Evolutionary conservation across 2,113 vertebrate genomes (phyloP).

Genomic region (Cyanistes caeruleus): DNA sequence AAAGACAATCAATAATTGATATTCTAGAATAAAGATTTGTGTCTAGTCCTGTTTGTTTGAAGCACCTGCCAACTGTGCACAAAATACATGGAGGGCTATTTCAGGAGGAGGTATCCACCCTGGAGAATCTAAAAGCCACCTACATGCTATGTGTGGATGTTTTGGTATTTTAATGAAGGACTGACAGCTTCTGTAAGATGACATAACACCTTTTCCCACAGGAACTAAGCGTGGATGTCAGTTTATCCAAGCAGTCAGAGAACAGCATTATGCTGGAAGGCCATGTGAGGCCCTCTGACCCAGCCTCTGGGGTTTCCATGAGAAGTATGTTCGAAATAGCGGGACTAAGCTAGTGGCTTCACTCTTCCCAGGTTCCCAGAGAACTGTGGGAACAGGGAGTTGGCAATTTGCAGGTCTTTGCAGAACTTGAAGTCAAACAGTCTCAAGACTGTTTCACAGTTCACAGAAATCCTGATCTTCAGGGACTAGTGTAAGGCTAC

Average conservation of each 20-base stretch:
- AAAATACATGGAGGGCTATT: neutral
- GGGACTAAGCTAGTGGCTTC: neutral
- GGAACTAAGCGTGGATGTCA: neutral
- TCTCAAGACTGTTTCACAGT: neutral
- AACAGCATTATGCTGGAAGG: neutral
- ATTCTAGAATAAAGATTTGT: neutral
- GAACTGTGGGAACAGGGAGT: neutral
- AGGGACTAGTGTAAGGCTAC: neutral
- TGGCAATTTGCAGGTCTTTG: neutral
- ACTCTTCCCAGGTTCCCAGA: neutral
- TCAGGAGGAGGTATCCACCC: neutral
- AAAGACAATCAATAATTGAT: slow-evolving; percentile 14
- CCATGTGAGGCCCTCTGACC: neutral
- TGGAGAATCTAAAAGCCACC: neutral
- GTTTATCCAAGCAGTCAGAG: neutral
- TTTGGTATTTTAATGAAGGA: neutral
- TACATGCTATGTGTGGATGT: neutral
- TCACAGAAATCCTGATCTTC: neutral
- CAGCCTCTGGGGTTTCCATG: neutral
- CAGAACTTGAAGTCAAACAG: neutral
- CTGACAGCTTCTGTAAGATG: neutral
- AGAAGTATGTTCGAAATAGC: neutral
- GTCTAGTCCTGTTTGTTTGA: neutral
- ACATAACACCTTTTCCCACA: neutral
- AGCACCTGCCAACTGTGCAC: neutral